These are phyloP conservation scores for Heptranchias perlo DNA, from an alignment of 2,113 vertebrate genomes.

Conservation along the genomic window DNA sequence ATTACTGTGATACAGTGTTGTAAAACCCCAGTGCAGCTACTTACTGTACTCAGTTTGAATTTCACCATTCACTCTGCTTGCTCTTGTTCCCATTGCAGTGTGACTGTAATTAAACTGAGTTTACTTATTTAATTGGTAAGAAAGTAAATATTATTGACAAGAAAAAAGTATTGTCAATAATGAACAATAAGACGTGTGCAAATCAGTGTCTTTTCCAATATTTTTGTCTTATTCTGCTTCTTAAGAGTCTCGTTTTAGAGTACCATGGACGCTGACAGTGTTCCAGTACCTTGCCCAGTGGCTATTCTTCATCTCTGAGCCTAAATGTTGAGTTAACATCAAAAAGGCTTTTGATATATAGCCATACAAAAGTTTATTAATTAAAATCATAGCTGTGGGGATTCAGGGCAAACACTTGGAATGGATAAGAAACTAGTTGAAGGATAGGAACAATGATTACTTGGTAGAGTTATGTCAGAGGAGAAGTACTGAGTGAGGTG, in stretches of 20 bases:
- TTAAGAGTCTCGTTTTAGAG: background rate
- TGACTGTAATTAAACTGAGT: background rate
- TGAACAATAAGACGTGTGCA: background rate
- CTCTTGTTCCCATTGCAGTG: background rate
- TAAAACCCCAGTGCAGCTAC: background rate
- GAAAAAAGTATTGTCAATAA: background rate
- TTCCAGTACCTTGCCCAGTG: background rate
- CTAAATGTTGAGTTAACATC: background rate
- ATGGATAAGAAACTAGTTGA: background rate
- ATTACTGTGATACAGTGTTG: background rate
- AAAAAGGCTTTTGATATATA: background rate
- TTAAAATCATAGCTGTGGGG: background rate
- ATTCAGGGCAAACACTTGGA: background rate
- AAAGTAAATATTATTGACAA: background rate
- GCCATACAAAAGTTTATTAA: background rate
- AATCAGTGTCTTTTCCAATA: background rate
- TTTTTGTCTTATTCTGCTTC: background rate
- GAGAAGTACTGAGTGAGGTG: background rate
- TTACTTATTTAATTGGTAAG: background rate
- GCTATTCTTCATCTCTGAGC: background rate
- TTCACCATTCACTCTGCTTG: background rate
- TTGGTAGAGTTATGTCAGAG: background rate
- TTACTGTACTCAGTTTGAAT: conserved; percentile 8
- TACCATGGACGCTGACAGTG: background rate
- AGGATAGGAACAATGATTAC: background rate